Evolutionary conservation across 1,140 invertebrate genomes (phyloP), one percentile per base, ranked within the genome.

Genomic region (Triops cancriformis): DNA sequence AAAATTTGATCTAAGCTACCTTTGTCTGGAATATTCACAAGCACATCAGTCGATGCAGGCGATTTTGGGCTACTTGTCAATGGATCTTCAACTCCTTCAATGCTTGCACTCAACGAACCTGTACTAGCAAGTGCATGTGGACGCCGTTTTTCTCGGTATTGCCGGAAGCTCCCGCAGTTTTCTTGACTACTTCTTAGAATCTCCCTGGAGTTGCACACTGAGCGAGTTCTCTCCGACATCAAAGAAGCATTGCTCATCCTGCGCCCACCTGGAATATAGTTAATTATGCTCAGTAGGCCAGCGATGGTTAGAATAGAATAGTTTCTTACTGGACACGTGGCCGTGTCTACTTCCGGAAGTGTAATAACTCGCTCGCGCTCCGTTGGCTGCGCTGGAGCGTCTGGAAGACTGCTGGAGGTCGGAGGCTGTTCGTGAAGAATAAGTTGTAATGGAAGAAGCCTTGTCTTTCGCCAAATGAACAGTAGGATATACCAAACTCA

Each of bases 341-440:
- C 51, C 51, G 18, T 64, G 51, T 64, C 51, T 64, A 23, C 51
- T 64, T 64, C 51, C 51, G 51, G 51, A 64, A 14, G 51, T 64
- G 23, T 64, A 64, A 14, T 64, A 64, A 23, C 18, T 64, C 6
- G n/a, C 51, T 23, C 51, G 14, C 11, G 51, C 51, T 18, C 51
- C 51, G 51, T 64, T 64, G 51, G 51, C 51, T 64, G 51, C 23
- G 51, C 51, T 64, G 14, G 51, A 64, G 51, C 51, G 51, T 14
- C 51, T 64, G 51, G 51, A 64, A 64, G 51, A 64, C 51, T 64
- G 51, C 14, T 64, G 51, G 51, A 64, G 51, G 51, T 64, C 51
- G 51, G 51, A 64, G 18, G 51, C 51, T 64, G 51, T 64, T 4
- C 23, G 51, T 3, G 51, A 64, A 64, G 6, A 64, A 64, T n/a